Conservation (phyloP, 2,113 vertebrate genomes). For the Chaetodon trifascialis region DNA sequence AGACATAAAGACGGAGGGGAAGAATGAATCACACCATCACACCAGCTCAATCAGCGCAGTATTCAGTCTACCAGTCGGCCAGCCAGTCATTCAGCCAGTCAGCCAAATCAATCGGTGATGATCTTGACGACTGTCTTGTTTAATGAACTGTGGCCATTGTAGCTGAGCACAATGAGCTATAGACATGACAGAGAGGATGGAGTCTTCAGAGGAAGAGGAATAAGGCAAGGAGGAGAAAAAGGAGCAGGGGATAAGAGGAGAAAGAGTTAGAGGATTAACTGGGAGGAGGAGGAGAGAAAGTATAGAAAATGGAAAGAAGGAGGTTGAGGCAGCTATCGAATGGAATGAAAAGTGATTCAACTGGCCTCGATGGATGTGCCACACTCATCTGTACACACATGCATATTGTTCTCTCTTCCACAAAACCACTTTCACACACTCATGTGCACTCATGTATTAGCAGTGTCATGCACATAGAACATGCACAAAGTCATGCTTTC, state of each 20-base stretch:
- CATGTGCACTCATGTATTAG: conserved; percentile 75
- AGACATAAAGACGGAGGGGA: conserved; percentile 48
- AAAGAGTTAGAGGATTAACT: conserved; percentile 69
- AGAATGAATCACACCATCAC: conserved; percentile 61
- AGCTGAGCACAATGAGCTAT: conserved; percentile 92
- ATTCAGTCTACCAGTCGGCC: conserved; percentile 69
- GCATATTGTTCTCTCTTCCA: conserved; percentile 55
- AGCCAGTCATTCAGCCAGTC: conserved; percentile 67
- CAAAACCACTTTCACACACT: conserved; percentile 41
- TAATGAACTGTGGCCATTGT: conserved; percentile 88
- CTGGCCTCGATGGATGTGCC: conserved; percentile 67
- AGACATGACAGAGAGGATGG: conserved; percentile 82
- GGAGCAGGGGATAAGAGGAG: not conserved
- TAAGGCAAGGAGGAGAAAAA: conserved; percentile 29
- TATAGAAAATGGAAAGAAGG: conserved; percentile 67
- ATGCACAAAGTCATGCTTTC: conserved; percentile 93
- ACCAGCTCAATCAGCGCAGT: conserved; percentile 69
- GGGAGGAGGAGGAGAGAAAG: conserved; percentile 72
- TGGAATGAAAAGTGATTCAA: conserved; percentile 35
- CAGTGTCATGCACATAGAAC: conserved; percentile 90
- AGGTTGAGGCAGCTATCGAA: conserved; percentile 70
- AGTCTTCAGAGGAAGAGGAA: conserved; percentile 38
- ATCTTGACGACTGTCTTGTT: conserved; percentile 73
- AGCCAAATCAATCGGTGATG: conserved; percentile 76
- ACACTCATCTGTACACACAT: conserved; percentile 64